Evolutionary conservation across 2,113 vertebrate species (phyloP).

Genomic region (Corydoras sp.): DNA sequence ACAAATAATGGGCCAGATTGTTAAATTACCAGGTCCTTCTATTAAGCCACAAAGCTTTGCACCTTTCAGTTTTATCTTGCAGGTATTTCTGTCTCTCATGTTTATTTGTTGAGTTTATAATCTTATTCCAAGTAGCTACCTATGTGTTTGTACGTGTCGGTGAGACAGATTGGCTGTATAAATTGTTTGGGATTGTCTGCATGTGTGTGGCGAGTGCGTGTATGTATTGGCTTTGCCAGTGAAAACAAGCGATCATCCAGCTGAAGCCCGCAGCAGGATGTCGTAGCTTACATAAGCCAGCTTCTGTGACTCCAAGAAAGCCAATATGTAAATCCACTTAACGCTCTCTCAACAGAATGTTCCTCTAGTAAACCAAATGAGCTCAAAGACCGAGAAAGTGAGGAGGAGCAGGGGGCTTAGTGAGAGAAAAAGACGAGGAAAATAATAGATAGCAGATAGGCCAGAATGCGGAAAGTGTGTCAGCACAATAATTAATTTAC

Average conservation of each 20-base stretch:
- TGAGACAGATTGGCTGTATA: slow-evolving; percentile 10
- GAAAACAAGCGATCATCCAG: slow-evolving; percentile 68
- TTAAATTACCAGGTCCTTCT: no score
- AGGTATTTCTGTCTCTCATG: background rate
- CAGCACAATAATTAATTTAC: no score
- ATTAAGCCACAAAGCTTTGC: background rate
- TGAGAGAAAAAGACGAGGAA: background rate
- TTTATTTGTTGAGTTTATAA: slow-evolving; percentile 4
- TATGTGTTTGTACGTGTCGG: slow-evolving; percentile 10
- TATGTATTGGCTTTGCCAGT: slow-evolving; percentile 54
- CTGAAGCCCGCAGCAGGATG: slow-evolving; percentile 63
- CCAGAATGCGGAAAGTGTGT: no score
- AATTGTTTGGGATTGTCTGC: slow-evolving; percentile 18
- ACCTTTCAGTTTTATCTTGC: slow-evolving; percentile 12
- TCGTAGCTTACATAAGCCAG: slow-evolving; percentile 55
- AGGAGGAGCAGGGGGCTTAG: background rate
- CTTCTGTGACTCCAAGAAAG: slow-evolving; percentile 56
- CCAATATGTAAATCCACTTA: slow-evolving; percentile 73
- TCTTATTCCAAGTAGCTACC: slow-evolving; percentile 2
- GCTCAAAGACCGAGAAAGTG: slow-evolving; percentile 23
- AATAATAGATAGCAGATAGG: no score
- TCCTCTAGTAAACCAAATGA: slow-evolving; percentile 31
- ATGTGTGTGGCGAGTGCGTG: slow-evolving; percentile 16
- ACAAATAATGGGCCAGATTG: no score
- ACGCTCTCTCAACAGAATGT: slow-evolving; percentile 62